Percentiles rank a stretch among this genome's conserved stretches.
Evolutionary conservation across 2,888 invertebrate species (phyloP).

Genomic region (Mythimna impura): DNA sequence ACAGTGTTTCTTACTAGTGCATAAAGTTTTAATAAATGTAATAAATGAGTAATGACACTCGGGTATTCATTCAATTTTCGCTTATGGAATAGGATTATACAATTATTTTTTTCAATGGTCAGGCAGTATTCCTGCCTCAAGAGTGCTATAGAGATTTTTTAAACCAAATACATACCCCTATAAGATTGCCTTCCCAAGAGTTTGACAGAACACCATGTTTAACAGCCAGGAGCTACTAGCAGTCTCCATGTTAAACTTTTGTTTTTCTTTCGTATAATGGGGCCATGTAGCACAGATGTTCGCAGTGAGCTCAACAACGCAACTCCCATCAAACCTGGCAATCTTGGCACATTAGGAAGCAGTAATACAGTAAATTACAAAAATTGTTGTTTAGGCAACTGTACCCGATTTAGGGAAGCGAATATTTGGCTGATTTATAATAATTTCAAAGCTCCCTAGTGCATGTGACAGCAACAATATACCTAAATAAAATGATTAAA

Average conservation of each 20-base stretch:
- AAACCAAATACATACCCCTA: neutral
- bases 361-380: constrained; percentile 30
- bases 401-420: neutral
- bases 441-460: constrained; percentile 8
- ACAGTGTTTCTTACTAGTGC: no score
- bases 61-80: no score
- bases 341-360: constrained; percentile 24
- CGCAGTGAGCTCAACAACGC: constrained; percentile 21
- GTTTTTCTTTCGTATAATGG: constrained; percentile 5
- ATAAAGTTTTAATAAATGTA: no score
- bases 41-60: neutral
- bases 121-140: neutral
- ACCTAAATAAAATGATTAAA: neutral
- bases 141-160: neutral
- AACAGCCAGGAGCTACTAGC: neutral
- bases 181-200: no score
- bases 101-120: no score
- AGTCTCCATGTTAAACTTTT: constrained; percentile 10
- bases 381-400: constrained; percentile 21
- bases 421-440: neutral
- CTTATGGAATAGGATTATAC: no score
- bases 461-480: neutral
- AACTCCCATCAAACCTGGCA: constrained; percentile 34
- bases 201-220: neutral
- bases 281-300: constrained; percentile 33